A percentile compares a stretch with the other conserved stretches of the same genome.
Conservation (phyloP, 2,797 vertebrate species). For the Silurus lanzhouensis region DNA sequence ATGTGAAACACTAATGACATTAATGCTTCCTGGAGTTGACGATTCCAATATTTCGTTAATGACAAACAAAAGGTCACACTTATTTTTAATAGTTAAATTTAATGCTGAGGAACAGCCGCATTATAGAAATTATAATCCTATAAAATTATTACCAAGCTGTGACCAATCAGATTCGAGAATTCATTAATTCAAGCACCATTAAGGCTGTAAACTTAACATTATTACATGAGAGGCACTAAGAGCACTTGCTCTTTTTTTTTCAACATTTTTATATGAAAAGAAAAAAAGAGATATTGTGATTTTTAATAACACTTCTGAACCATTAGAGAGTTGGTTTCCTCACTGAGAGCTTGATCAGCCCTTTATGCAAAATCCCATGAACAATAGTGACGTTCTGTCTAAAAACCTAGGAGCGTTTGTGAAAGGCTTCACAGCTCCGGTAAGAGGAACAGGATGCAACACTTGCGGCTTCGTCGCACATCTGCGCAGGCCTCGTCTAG, state of each 20-base stretch:
- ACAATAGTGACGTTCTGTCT: neutral
- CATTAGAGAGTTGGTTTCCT: neutral
- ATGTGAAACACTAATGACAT: neutral
- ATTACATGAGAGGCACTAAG: neutral
- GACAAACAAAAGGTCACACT: neutral
- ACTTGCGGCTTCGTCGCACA: neutral
- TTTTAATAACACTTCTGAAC: slow-evolving; percentile 19
- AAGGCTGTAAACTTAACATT: neutral
- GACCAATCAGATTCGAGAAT: neutral
- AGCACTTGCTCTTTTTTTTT: neutral
- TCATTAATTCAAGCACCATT: too few species aligned
- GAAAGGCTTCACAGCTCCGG: neutral
- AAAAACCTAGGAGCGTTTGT: neutral
- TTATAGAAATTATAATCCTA: neutral
- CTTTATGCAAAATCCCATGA: neutral
- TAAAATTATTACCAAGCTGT: neutral
- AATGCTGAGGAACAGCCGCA: neutral
- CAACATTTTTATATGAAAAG: neutral
- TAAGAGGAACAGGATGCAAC: neutral
- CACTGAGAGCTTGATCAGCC: neutral
- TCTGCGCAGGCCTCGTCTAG: neutral
- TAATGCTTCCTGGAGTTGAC: neutral
- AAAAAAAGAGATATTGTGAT: neutral
- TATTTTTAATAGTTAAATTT: neutral
- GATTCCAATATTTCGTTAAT: neutral